These are phyloP conservation scores for Drosophila chauvacae DNA, from an alignment of 1,140 invertebrate genomes.

Conservation along the genomic window DNA sequence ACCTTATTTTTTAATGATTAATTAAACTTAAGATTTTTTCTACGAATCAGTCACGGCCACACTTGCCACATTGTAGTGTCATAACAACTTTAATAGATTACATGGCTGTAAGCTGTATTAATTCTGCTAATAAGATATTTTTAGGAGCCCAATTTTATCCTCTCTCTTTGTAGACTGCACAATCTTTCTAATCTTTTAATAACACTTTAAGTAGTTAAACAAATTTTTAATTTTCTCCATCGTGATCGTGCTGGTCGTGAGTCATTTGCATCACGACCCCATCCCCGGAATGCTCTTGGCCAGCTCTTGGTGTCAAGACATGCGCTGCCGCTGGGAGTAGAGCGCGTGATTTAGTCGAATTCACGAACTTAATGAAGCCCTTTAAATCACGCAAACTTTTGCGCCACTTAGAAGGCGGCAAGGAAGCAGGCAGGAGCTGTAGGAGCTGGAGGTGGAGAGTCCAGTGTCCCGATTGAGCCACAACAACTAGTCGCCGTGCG, in stretches of 20 bases:
- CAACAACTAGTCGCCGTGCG: slow-evolving; percentile 64
- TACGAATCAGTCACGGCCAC: no score
- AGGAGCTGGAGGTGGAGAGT: not conserved
- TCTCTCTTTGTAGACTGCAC: no score
- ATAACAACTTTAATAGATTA: no score
- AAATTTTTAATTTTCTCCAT: not conserved
- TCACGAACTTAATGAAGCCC: slow-evolving; percentile 85
- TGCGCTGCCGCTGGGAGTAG: slow-evolving; percentile 57
- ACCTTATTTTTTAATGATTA: no score
- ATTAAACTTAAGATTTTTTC: no score
- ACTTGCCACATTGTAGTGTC: no score
- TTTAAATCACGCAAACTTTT: slow-evolving; percentile 84
- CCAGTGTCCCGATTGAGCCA: slow-evolving; percentile 59
- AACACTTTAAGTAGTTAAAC: no score
- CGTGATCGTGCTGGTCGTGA: slow-evolving; percentile 16
- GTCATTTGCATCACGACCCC: slow-evolving; percentile 30
- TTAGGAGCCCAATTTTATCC: not conserved
- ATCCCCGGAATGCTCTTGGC: slow-evolving; percentile 19
- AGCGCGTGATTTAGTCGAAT: slow-evolving; percentile 84
- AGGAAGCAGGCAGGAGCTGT: not conserved
- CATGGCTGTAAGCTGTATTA: no score
- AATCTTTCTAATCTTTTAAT: no score
- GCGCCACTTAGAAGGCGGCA: slow-evolving; percentile 74
- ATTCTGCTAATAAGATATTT: not conserved
- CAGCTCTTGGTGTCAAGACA: slow-evolving; percentile 68